A percentile compares a stretch with the other conserved stretches of the same genome.
These are phyloP conservation scores for Alouatta palliata DNA, from an alignment of 2,113 vertebrate genomes.

Conservation along the genomic window DNA sequence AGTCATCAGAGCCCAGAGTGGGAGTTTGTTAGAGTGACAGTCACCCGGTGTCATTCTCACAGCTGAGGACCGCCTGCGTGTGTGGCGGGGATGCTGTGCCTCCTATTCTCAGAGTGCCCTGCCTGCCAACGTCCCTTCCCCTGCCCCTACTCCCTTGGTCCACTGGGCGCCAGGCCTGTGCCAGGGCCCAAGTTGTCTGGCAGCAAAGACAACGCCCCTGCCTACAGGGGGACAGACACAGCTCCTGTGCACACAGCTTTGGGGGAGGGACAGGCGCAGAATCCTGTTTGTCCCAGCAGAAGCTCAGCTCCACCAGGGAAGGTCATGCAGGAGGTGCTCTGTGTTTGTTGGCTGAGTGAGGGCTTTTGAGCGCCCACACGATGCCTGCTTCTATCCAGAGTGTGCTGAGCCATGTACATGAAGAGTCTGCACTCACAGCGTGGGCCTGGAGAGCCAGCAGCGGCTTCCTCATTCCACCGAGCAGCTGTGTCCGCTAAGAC, in stretches of 20 bases:
- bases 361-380: too few species aligned
- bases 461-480: rapidly evolving
- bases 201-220: rapidly evolving
- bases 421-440: too few species aligned
- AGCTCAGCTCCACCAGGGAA: neutral
- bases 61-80: neutral
- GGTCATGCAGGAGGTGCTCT: rapidly evolving
- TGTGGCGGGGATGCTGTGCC: neutral
- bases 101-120: too few species aligned
- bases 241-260: neutral
- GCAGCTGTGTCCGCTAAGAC: neutral
- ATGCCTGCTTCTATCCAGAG: neutral
- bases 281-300: rapidly evolving
- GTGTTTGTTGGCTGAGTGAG: neutral
- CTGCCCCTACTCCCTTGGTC: too few species aligned
- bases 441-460: neutral
- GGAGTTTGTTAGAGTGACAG: conserved; percentile 76
- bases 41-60: neutral
- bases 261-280: neutral
- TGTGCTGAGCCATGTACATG: rapidly evolving
- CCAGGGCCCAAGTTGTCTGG: neutral
- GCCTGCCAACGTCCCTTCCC: neutral
- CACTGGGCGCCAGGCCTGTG: neutral
- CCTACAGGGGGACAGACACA: neutral
- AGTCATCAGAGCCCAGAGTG: conserved; percentile 67